Evolutionary conservation across 2,113 vertebrate species (phyloP), one percentile per base, ranked within the genome.

Genomic region (Cyprinodon brontotheroides): DNA sequence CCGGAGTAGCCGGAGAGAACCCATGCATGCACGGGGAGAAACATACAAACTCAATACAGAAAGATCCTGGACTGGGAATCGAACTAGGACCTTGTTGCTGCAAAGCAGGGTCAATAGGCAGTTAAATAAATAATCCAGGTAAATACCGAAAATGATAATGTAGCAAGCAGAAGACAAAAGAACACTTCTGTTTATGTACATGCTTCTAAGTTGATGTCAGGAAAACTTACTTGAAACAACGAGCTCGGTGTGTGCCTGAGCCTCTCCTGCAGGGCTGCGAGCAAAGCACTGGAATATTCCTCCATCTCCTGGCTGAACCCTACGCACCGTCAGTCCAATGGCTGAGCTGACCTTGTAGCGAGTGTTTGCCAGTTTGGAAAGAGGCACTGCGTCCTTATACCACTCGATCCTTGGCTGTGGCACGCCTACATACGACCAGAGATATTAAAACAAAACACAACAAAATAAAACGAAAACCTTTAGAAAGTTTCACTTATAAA

Each of bases 221-320:
- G 53, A 13, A 43, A 50, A 97, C 97, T 97, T 89, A 99, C 98
- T 96, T 47, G 96, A 97, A 53, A 98, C 96, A 0, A 96, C 94
- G 47, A 99, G 95, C 72, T 97, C 96, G 72, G 97, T 93, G 82
- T 95, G 89, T 0, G 94, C 95, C 68, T 97, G 95, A 38, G 89
- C 89, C 89, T 99, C 96, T 70, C 97, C 98, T 0, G 94, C 97
- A 1, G 86, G 89, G 15, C 94, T 99, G 61, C 93, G 95, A 39
- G 96, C 97, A 2, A 99, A 95, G 77, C 98, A 99, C 92, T 99
- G 97, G 91, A 96, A 98, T 88, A 98, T 95, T 38, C 98, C 98
- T 0, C 95, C 95, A 0, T 99, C 98, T n/a, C 93, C 94, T 0
- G 96, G 96, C 57, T 88, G 93, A 67, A 96, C 92, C 53, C 90